Percentiles rank a stretch among this genome's conserved stretches.
Conservation (phyloP, 2,113 vertebrate genomes). For the Xiphorhynchus elegans region DNA sequence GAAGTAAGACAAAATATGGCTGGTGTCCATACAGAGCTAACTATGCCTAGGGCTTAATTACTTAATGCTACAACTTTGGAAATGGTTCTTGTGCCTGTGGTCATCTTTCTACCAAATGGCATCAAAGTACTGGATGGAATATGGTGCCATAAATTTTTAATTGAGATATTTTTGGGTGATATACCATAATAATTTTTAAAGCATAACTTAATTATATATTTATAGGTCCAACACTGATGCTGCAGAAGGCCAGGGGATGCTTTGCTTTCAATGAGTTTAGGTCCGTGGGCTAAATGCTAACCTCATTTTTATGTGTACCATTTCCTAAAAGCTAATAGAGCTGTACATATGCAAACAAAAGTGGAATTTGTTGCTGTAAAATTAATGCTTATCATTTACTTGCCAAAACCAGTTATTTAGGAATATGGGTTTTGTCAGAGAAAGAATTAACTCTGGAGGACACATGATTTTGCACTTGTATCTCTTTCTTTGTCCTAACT, state of each 20-base stretch:
- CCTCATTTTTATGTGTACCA: neutral
- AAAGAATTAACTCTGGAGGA: neutral
- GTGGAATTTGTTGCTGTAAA: neutral
- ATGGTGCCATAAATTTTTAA: constrained; percentile 57
- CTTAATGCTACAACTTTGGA: constrained; percentile 49
- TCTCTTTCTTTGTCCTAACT: neutral
- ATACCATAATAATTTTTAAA: constrained; percentile 36
- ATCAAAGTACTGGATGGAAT: constrained; percentile 43
- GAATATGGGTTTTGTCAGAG: neutral
- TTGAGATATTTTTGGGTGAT: constrained; percentile 46
- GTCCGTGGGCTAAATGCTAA: neutral
- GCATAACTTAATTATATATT: constrained; percentile 64
- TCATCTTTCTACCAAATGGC: constrained; percentile 47
- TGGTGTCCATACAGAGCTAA: constrained; percentile 28
- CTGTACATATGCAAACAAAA: neutral
- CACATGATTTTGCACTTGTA: neutral
- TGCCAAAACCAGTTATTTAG: neutral
- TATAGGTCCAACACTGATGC: neutral
- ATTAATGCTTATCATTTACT: constrained; percentile 44
- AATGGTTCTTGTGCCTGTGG: constrained; percentile 8
- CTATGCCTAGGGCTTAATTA: constrained; percentile 53
- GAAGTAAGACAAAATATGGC: neutral
- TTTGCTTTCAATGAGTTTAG: neutral
- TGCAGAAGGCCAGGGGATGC: neutral
- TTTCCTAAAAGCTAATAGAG: neutral